These are phyloP conservation scores for Octodon degus DNA, from an alignment of 2,113 vertebrate genomes.

Conservation along the genomic window DNA sequence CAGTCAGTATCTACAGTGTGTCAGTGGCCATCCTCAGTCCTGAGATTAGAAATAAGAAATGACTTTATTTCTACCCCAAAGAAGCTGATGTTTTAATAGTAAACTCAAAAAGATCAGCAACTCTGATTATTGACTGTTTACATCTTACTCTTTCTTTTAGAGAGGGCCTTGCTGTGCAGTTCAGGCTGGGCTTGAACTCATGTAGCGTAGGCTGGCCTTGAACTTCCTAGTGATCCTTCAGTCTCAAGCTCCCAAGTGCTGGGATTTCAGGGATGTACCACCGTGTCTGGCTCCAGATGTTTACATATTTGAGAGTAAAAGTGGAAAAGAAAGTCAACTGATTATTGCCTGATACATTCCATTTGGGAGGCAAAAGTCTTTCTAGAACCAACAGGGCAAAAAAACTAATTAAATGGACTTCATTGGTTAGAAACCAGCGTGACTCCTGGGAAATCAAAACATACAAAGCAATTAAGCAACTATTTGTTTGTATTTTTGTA, in stretches of 20 bases:
- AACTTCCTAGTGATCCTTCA: background rate
- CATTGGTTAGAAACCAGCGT: background rate
- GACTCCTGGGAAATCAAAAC: background rate
- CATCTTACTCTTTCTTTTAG: background rate
- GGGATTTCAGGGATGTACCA: background rate
- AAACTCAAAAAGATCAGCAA: background rate
- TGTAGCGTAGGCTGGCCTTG: background rate
- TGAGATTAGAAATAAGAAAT: slow-evolving; percentile 9
- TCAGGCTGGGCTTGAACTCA: background rate
- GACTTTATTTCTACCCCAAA: background rate
- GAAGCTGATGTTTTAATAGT: background rate
- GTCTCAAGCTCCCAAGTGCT: background rate
- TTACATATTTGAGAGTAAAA: no score
- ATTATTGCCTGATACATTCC: background rate
- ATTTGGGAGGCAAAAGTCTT: background rate
- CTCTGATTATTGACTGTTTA: background rate
- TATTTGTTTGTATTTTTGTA: slow-evolving; percentile 9
- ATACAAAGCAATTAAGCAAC: background rate
- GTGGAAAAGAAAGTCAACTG: background rate
- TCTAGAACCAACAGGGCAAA: background rate
- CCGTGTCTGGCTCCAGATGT: background rate
- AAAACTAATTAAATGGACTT: background rate
- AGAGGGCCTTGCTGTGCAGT: background rate
- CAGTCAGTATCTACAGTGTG: background rate
- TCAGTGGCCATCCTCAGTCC: background rate